Evolutionary conservation across 2,888 invertebrate genomes (phyloP), one percentile per base, ranked within the genome.

Genomic region (Athripsodes cinereus): DNA sequence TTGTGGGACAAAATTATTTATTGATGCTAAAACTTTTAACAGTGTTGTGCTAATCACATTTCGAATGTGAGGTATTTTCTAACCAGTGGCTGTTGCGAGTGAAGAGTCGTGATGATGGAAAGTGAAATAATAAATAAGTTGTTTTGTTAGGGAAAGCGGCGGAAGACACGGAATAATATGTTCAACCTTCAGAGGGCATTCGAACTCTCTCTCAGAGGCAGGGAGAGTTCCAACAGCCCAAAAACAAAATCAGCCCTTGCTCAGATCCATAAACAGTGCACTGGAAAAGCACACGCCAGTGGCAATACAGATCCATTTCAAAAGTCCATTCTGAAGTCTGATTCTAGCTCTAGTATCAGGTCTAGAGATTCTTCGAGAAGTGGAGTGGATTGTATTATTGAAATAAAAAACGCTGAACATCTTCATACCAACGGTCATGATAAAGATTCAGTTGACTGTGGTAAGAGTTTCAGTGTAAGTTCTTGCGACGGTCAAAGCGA

Each of bases 271-370:
- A 83, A 83, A 66, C 84, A 84, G 55, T 90, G 90, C 70, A 86
- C 84, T 31, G 90, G 90, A 26, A 84, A 85, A 67, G 83, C 87
- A 1, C 90, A 90, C 69, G 90, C 88, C 11, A 83, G 85, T 65
- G 89, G 89, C 52, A 84, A 84, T 66, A 72, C 74, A 2, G 83
- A 84, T 65, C 74, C 78, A 53, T 70, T 70, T 46, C 73, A 74
- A 57, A 73, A 74, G 65, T 71, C 72, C 52, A 71, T 80, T 13
- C 70, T 72, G 13, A 79, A 76, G 69, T 76, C 76, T 1, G 78
- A 76, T 64, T 78, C 79, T 2, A 78, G 73, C 67, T 70, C 72
- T 53, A 75, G 77, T 64, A 67, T 78, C 2, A 77, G 76, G 63
- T 76, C 78, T 2, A 72, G 70, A 52, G 76, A 73, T 67, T 77